Evolutionary conservation across 2,113 vertebrate species (phyloP).

Genomic region (Cnemophilus loriae): DNA sequence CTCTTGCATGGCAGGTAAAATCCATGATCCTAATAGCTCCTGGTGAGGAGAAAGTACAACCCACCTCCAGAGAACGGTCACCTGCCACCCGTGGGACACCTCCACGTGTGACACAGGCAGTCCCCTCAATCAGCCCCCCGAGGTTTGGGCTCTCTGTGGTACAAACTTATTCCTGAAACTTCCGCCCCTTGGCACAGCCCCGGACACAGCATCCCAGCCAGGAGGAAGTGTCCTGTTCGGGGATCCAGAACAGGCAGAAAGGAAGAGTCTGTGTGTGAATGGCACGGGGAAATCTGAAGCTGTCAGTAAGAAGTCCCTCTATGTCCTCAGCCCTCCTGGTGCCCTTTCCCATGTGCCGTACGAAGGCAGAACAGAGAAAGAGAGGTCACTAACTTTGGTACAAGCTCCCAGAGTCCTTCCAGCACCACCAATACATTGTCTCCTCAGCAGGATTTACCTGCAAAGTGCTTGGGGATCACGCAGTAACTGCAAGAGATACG

Average conservation of each 20-base stretch:
- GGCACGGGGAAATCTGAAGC: fast-evolving
- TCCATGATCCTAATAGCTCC: not conserved
- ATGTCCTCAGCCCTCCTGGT: not conserved
- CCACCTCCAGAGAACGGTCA: not conserved
- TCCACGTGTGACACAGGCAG: not conserved
- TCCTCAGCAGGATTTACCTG: not conserved
- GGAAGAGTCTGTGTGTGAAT: not conserved
- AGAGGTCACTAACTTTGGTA: not conserved
- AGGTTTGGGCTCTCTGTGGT: fast-evolving
- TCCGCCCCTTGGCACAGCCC: fast-evolving
- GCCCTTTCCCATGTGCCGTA: not conserved
- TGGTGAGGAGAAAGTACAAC: not conserved
- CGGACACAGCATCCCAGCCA: not conserved
- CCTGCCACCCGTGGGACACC: not conserved
- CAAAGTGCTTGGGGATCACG: not conserved
- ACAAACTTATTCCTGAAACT: not conserved
- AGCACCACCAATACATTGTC: fast-evolving
- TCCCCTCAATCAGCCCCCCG: not conserved
- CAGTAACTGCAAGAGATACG: fast-evolving
- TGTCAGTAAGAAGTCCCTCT: not conserved
- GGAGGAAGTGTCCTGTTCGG: not conserved
- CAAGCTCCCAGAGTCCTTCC: fast-evolving
- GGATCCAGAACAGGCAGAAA: not conserved
- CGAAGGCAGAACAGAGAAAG: not conserved
- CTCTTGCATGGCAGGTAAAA: not conserved